phyloP scores from a whole-genome alignment of 2,797 vertebrate species.

The Semotilus atromaculatus region DNA sequence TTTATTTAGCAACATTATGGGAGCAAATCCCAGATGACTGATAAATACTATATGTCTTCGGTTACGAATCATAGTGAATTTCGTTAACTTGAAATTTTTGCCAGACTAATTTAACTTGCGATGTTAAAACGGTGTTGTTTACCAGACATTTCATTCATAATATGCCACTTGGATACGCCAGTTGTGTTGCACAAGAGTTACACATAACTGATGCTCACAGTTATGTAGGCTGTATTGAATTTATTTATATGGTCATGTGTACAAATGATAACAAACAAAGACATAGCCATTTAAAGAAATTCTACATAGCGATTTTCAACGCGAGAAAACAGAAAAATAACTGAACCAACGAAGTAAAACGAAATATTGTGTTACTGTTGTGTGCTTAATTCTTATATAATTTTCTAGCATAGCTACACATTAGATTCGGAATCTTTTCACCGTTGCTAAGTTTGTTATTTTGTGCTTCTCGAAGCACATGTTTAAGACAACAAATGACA shows the following conservation, averaged over 20 bases:
- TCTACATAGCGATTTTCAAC: not conserved
- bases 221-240: not conserved
- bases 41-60: not conserved
- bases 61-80: not conserved
- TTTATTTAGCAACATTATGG: not conserved
- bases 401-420: not conserved
- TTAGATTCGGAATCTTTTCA: not conserved
- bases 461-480: not conserved
- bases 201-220: not conserved
- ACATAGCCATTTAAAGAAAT: not conserved
- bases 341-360: not conserved
- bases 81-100: not conserved
- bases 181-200: too few species aligned
- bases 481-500: not conserved
- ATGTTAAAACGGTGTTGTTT: not conserved
- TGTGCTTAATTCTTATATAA: slow-evolving; percentile 1
- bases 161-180: not conserved
- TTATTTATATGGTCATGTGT: not conserved
- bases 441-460: not conserved
- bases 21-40: not conserved
- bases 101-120: not conserved
- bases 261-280: not conserved
- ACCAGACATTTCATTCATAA: not conserved
- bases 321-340: not conserved
- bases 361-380: not conserved